A percentile compares a stretch with the other conserved stretches of the same genome.
phyloP scores from a whole-genome alignment of 2,113 vertebrate species.

The Talpa occidentalis region DNA sequence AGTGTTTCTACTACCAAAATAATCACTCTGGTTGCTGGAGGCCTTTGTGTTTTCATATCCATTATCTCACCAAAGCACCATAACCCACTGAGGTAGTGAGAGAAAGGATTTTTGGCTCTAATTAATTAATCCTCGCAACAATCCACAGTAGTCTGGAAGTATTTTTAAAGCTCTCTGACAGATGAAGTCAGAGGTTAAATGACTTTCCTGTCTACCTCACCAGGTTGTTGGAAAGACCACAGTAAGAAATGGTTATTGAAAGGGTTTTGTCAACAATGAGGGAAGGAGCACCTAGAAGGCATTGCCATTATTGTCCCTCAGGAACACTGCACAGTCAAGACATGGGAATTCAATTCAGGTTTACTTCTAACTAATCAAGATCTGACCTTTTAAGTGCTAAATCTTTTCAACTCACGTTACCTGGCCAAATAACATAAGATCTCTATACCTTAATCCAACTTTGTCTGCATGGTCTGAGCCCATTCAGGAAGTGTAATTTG shows the following conservation, averaged over 20 bases:
- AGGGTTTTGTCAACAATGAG: background rate
- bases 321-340: background rate
- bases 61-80: slow-evolving; percentile 12
- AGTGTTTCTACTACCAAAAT: background rate
- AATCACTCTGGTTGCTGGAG: background rate
- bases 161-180: slow-evolving; percentile 52
- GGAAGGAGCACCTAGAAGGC: background rate
- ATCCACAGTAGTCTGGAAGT: background rate
- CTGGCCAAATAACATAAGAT: background rate
- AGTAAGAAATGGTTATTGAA: background rate
- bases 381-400: slow-evolving; percentile 1
- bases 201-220: slow-evolving; percentile 34
- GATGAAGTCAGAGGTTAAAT: slow-evolving; percentile 57
- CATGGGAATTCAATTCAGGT: background rate
- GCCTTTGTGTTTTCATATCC: slow-evolving; percentile 13
- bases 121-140: slow-evolving; percentile 55
- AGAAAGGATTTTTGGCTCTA: slow-evolving; percentile 37
- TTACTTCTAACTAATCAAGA: slow-evolving; percentile 40
- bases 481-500: background rate
- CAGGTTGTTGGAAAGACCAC: background rate
- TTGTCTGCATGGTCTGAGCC: background rate
- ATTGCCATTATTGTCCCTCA: background rate
- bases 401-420: slow-evolving; percentile 17
- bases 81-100: background rate
- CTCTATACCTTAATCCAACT: background rate